Evolutionary conservation across 2,888 invertebrate species (phyloP), one percentile per base, ranked within the genome.

Genomic region (Mayetiola destructor): DNA sequence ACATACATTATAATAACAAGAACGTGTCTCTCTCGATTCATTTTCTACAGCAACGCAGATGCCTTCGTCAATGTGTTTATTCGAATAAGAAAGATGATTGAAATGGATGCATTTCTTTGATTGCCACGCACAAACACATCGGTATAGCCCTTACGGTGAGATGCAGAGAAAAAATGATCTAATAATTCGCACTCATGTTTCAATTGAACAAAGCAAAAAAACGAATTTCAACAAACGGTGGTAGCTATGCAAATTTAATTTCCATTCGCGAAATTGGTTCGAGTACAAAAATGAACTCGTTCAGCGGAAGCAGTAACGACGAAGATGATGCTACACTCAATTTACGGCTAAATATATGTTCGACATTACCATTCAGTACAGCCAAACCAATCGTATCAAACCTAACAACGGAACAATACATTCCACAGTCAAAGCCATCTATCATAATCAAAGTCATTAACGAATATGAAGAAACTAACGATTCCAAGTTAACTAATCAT

Each of bases 211-310:
- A 48, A 27, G 48, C 6, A 27, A 48, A 48, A 48, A 48, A 48
- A n/a, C 12, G 12, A 27, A 27, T 23, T n/a, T 16, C 48, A 16
- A 9, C 29, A 36, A 37, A 56, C 53, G 57, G 56, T 39, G 59
- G 57, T 39, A 70, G 71, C 55, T 72, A 72, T 64, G 71, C 72
- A 61, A 69, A 71, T 60, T 64, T 72, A 60, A 65, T 71, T 8
- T 72, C 72, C 59, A 70, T 72, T 36, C 69, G 72, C 8, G 72
- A 72, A 61, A 72, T 70, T 20, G 72, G 72, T 59, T 66, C 72
- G 18, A 70, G 69, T 55, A 69, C 69, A 57, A 72, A 71, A 61
- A 62, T 71, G 64, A 62, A 69, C 14, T 68, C 67, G 37, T 69
- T 71, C 20, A 59, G 60, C 36, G 56, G 40, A 21, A 30, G 48